Conservation (phyloP, 1,140 invertebrate genomes). For the Drosophila repleta region DNA sequence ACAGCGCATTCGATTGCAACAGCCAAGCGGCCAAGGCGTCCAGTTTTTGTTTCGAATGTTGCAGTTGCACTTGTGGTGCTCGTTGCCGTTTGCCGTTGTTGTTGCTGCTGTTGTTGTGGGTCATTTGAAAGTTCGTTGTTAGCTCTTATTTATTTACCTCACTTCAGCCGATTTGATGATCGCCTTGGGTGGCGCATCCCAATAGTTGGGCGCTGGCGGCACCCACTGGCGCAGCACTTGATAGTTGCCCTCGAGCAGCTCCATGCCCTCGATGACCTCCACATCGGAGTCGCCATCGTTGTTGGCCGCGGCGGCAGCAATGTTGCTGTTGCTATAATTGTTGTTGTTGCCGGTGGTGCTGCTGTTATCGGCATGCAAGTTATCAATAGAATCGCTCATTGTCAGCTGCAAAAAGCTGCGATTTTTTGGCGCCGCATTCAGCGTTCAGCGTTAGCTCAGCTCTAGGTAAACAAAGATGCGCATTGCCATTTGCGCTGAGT, state of each 20-base stretch:
- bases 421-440: conserved; percentile 74
- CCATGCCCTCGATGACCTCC: conserved; percentile 83
- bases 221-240: conserved; percentile 82
- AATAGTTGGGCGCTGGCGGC: conserved; percentile 81
- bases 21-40: neutral
- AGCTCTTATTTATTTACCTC: conserved; percentile 57
- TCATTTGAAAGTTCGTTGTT: conserved; percentile 2
- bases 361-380: conserved; percentile 61
- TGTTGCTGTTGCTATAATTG: conserved; percentile 38
- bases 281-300: conserved; percentile 80
- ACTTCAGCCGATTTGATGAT: conserved; percentile 83
- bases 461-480: conserved; percentile 72
- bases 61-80: neutral
- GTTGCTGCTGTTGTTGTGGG: neutral
- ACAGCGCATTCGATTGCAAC: conserved; percentile 39
- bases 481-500: conserved; percentile 76
- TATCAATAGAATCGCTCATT: conserved; percentile 75
- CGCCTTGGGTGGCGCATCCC: conserved; percentile 82
- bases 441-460: conserved; percentile 2
- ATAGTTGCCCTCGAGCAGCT: conserved; percentile 82
- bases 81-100: neutral
- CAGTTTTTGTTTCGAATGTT: neutral
- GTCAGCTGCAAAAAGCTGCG: conserved; percentile 21
- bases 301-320: conserved; percentile 31
- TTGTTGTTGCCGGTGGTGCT: conserved; percentile 13